These are phyloP conservation scores for Drosophila novamexicana DNA, from an alignment of 1,140 invertebrate species.

Conservation along the genomic window DNA sequence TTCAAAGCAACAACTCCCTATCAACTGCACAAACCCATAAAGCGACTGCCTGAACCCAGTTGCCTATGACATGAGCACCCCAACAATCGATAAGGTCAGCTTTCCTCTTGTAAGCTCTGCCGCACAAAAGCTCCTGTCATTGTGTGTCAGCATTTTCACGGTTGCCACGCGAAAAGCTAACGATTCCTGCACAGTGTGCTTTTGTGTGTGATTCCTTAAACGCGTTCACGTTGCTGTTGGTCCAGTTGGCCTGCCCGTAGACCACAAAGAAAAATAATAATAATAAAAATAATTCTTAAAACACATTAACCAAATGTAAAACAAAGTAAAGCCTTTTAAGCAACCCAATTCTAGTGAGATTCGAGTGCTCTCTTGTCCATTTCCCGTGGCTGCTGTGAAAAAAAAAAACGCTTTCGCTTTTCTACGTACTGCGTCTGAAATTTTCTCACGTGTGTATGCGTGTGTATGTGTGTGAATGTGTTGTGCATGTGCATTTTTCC, in stretches of 20 bases:
- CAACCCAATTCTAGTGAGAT: not conserved
- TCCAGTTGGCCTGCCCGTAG: slow-evolving; percentile 56
- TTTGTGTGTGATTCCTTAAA: slow-evolving; percentile 78
- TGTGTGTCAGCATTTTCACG: slow-evolving; percentile 58
- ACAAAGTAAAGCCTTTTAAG: not conserved
- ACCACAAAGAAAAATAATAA: slow-evolving; percentile 43
- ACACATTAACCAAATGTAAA: slow-evolving; percentile 28
- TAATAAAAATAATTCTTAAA: slow-evolving; percentile 39
- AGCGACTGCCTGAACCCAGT: slow-evolving; percentile 32
- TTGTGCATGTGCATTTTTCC: not conserved
- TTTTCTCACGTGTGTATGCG: slow-evolving; percentile 58
- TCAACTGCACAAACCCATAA: slow-evolving; percentile 21
- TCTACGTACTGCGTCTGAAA: slow-evolving; percentile 55
- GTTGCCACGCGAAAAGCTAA: slow-evolving; percentile 66
- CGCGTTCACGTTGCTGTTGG: slow-evolving; percentile 73
- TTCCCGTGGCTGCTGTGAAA: slow-evolving; percentile 11
- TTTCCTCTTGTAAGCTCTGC: slow-evolving; percentile 24
- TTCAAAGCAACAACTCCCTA: slow-evolving; percentile 8
- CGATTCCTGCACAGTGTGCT: slow-evolving; percentile 76
- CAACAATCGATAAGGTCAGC: slow-evolving; percentile 49
- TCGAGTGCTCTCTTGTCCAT: not conserved
- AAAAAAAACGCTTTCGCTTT: slow-evolving; percentile 60
- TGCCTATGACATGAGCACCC: not conserved
- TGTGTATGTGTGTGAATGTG: slow-evolving; percentile 34
- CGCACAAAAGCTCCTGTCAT: slow-evolving; percentile 20